Base-by-base conservation (phyloP, 2,113 vertebrate genomes). In the Psophia crepitans region DNA sequence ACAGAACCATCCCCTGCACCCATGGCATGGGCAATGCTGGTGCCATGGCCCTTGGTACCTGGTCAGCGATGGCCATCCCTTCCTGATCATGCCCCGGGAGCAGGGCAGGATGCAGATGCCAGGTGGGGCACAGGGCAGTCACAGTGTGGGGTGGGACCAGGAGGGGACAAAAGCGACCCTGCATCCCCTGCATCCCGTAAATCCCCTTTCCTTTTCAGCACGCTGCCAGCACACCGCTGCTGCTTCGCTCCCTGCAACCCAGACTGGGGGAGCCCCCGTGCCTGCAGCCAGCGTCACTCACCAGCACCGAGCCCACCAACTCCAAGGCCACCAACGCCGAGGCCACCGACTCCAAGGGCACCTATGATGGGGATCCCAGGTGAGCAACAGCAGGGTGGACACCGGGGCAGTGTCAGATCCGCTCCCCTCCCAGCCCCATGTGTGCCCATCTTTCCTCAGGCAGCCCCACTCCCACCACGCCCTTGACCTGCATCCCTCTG, bases 251-350 rank as follows among this genome's bases (percentile, higher is more conserved):
- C 81, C 71, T 11, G 48, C n/a, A 16, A 37, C 68, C 70, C 75
- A 74, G 37, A 56, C 70, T 58, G 7, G 65, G 32, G 33, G 27
- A 73, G 16, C 44, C 73, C 64, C 18, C 2, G 4, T 1, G 4
- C 46, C 9, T 3, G 15, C 24, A 37, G 17, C n/a, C 82, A 79
- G 65, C 77, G 22, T 48, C 89, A 95, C 94, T 96, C 76, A 96
- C 96, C 96, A 75, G 65, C 83, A 84, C 97, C 97, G 0, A 97
- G 95, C 14, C 97, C 94, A 61, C 96, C 97, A 8, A 43, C 73
- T 54, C 90, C 94, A 2, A 96, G 96, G 43, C 96, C 96, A 30
- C 95, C 93, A 0, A 74, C 54, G 70, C 94, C 94, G 0, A 95
- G 90, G 43, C 90, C 94, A 60, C 90, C 94, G 0, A 92, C 66